A percentile compares a stretch with the other conserved stretches of the same genome.
These are phyloP conservation scores for Sterrhoptilus dennistouni DNA, from an alignment of 2,113 vertebrate species.

Conservation along the genomic window DNA sequence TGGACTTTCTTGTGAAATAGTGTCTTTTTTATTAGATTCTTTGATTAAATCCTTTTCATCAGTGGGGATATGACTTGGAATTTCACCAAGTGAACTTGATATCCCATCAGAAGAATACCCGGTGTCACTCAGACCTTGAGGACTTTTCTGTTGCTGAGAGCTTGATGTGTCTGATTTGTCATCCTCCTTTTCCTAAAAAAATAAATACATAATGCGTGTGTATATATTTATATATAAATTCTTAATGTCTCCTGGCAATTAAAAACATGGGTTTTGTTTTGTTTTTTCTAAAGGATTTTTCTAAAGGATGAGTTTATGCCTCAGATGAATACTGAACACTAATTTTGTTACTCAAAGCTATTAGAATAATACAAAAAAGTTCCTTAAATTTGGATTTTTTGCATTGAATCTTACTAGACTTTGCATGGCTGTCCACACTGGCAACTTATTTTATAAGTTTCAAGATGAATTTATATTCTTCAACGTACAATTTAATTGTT, in stretches of 20 bases:
- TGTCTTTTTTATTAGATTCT: slow-evolving; percentile 77
- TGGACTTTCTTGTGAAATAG: slow-evolving; percentile 80
- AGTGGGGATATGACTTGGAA: slow-evolving; percentile 78
- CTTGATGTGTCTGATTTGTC: slow-evolving; percentile 81
- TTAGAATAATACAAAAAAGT: not conserved
- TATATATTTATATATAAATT: slow-evolving; percentile 59
- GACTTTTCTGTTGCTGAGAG: slow-evolving; percentile 83
- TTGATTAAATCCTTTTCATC: slow-evolving; percentile 80
- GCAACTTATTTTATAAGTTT: not conserved
- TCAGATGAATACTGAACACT: not conserved
- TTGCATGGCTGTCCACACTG: not conserved
- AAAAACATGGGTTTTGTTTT: not conserved
- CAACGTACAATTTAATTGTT: not conserved
- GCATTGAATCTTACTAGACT: not conserved
- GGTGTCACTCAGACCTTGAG: slow-evolving; percentile 84
- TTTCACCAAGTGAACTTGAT: slow-evolving; percentile 84
- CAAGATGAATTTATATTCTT: not conserved
- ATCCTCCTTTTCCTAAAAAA: slow-evolving; percentile 82
- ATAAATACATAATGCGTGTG: slow-evolving; percentile 61
- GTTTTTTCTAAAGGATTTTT: not conserved
- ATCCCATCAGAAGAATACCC: slow-evolving; percentile 85
- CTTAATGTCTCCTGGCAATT: slow-evolving; percentile 29
- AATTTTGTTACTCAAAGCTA: not conserved
- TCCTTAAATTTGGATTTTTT: not conserved
- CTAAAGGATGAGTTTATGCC: not conserved